Evolutionary conservation across 1,140 invertebrate genomes (phyloP), one percentile per base, ranked within the genome.

Genomic region (Drosophila asahinai): DNA sequence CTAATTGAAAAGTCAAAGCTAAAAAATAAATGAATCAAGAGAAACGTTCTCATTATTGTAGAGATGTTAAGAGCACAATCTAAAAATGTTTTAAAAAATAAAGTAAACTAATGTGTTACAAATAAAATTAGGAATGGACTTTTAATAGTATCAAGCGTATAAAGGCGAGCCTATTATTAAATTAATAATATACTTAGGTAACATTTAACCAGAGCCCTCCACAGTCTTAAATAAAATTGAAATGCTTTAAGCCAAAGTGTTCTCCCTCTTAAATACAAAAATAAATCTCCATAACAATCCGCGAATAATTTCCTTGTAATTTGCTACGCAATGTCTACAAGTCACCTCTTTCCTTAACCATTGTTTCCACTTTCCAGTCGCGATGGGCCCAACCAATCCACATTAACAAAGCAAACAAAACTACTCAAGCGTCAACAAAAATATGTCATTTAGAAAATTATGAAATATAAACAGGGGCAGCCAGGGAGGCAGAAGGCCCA

Each of bases 381-480:
- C 36, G 17, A 65, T 55, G 40, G 38, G 40, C 45, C 48, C 36
- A 42, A 38, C 38, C 75, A 78, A 71, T 79, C 38, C 19, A 55
- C 67, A 86, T 86, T 86, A 83, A 68, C 72, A 87, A 86, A 87
- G 86, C 80, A 80, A 89, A 87, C 84, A 87, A 65, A 87, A 81
- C 84, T 78, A 81, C 58, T 89, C 77, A 65, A 84, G 81, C 81
- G 84, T 81, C 74, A 75, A 74, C 59, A 62, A 55, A 82, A 89
- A 89, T 78, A 89, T 87, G 77, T 89, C 81, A 89, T 81, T 84
- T 78, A 57, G 77, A 83, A 74, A 87, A 89, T 84, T 87, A 87
- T 89, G 84, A 75, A 87, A 81, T 77, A 86, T 68, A 48, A 66
- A 73, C 66, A 84, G 54, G 60, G 60, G 61, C 25, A 73, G 54